Evolutionary conservation across 1,140 invertebrate species (phyloP), one percentile per base, ranked within the genome.

Genomic region (Triops longicaudatus): DNA sequence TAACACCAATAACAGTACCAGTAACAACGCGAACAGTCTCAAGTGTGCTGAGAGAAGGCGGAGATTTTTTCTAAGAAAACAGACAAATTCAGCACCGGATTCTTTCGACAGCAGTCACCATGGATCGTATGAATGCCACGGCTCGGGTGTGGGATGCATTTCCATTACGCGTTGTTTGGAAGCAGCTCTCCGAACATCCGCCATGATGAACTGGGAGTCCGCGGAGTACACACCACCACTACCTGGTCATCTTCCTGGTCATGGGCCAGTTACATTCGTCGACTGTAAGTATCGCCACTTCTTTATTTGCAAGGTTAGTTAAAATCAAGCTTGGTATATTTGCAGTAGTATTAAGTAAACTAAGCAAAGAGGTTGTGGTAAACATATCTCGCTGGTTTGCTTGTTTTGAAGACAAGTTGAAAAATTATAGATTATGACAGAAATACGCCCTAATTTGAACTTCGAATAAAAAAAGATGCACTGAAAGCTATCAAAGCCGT

Each of bases 51-150:
- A 84, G 71, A 82, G 83, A 77, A 79, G 83, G 26, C 77, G 81
- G 50, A 75, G 81, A 6, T 83, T 83, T 76, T 84, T 86, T 77
- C 78, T 83, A n/a, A 78, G 83, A 28, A 85, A 86, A 76, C 84
- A 86, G 74, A 85, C 85, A 26, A 84, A 84, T 73, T 86, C 85
- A 7, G 85, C 85, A 0, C 85, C 85, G 3, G 84, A 85, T 78
- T 85, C 84, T 22, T 84, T 85, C 63, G 84, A 86, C 43, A 63
- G 76, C 78, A 74, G 79, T 77, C 75, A 81, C 79, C 76, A 72
- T 81, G 76, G 79, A 81, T 80, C 80, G 79, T 79, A 78, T 79
- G 80, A 77, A 79, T 75, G 77, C 78, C 78, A 82, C 79, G 78
- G 78, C 76, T 78, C 79, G 79, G 76, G 78, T 76, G 71, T 75